These are phyloP conservation scores for Phengaris arion DNA, from an alignment of 2,888 invertebrate genomes.

Conservation along the genomic window DNA sequence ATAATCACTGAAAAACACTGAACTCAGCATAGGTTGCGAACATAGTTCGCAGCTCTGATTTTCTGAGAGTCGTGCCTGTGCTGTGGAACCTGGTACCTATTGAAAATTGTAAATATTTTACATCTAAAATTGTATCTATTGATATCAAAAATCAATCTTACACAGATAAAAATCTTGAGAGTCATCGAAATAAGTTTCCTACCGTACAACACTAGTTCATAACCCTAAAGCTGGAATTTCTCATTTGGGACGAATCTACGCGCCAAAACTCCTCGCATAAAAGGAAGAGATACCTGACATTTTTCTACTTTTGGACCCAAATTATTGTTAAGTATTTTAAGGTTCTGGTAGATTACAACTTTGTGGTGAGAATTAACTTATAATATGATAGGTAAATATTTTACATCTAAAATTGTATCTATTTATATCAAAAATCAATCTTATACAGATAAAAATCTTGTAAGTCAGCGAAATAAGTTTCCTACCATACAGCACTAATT, in stretches of 20 bases:
- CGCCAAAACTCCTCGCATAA: conserved; percentile 42
- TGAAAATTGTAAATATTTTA: too few species aligned
- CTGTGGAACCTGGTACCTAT: too few species aligned
- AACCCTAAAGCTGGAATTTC: conserved; percentile 52
- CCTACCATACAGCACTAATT: conserved; percentile 20
- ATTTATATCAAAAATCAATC: background rate
- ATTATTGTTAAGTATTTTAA: background rate
- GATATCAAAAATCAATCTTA: background rate
- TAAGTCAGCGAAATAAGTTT: background rate
- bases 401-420: too few species aligned
- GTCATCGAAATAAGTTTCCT: background rate
- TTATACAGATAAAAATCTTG: background rate
- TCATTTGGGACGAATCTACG: conserved; percentile 61
- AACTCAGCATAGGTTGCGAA: too few species aligned
- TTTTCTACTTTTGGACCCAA: conserved; percentile 30
- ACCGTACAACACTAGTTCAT: conserved; percentile 27
- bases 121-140: too few species aligned
- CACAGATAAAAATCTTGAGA: background rate
- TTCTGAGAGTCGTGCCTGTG: too few species aligned
- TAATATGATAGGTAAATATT: too few species aligned
- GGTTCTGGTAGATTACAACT: background rate
- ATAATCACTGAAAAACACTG: too few species aligned
- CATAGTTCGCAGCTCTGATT: too few species aligned
- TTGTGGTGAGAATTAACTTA: background rate
- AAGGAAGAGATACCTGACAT: conserved; percentile 40